phyloP scores from a whole-genome alignment of 2,888 invertebrate species.

The Xanthorhoe designata region DNA sequence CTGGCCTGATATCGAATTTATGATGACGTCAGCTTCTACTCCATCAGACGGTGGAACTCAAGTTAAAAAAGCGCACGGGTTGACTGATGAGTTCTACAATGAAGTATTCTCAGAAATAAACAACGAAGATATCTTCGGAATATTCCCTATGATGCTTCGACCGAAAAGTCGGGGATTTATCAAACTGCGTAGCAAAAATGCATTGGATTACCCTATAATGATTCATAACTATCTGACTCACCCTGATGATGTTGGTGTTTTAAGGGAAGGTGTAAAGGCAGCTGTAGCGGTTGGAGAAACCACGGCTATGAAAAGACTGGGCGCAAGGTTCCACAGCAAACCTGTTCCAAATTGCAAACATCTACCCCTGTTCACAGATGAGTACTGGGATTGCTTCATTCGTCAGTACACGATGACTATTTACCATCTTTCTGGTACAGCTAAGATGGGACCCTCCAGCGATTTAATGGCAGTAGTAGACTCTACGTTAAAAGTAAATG shows the following conservation, averaged over 20 bases:
- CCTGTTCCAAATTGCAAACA: constrained; percentile 94
- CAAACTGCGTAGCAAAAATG: constrained; percentile 89
- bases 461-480: constrained; percentile 94
- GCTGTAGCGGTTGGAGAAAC: constrained; percentile 93
- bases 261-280: constrained; percentile 95
- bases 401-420: constrained; percentile 95
- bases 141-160: constrained; percentile 95
- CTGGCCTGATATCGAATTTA: constrained; percentile 97
- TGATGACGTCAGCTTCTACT: constrained; percentile 93
- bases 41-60: constrained; percentile 94
- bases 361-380: constrained; percentile 90
- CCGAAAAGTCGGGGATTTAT: constrained; percentile 94
- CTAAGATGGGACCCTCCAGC: constrained; percentile 92
- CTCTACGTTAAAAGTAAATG: constrained; percentile 90
- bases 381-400: constrained; percentile 94
- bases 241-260: constrained; percentile 92
- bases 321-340: constrained; percentile 90
- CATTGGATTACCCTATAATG: constrained; percentile 93
- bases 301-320: constrained; percentile 91
- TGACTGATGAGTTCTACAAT: constrained; percentile 92
- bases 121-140: constrained; percentile 91
- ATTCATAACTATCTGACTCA: constrained; percentile 97
- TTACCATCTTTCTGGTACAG: constrained; percentile 93
- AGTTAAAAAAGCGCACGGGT: constrained; percentile 92
- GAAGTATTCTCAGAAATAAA: constrained; percentile 90